These are phyloP conservation scores for Zosterops borbonicus DNA, from an alignment of 2,113 vertebrate species.

Conservation along the genomic window DNA sequence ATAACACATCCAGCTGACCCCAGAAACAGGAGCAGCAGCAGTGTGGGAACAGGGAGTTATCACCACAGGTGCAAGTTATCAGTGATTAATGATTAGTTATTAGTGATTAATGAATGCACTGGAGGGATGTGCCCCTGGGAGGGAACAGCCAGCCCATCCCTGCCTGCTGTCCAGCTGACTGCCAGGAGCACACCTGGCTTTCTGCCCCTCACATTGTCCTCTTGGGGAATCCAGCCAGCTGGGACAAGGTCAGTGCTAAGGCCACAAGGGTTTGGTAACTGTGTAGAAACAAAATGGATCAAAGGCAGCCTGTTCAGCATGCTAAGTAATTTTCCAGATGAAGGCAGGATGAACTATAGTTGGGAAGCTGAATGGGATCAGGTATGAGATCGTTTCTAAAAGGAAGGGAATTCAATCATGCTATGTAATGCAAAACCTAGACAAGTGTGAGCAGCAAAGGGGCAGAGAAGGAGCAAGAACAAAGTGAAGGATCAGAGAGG, in stretches of 20 bases:
- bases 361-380: background rate
- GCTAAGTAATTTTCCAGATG: background rate
- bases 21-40: background rate
- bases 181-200: rapidly evolving
- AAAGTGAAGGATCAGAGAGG: background rate
- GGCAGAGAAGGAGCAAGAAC: background rate
- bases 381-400: background rate
- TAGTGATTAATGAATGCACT: rapidly evolving
- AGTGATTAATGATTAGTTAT: too few relatives aligned
- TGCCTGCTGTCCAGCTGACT: background rate
- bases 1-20: background rate
- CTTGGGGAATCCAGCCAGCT: background rate
- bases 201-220: background rate
- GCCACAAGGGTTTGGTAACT: background rate
- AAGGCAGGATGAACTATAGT: background rate
- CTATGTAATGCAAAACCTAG: background rate
- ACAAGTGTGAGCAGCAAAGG: background rate
- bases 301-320: background rate
- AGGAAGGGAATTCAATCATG: background rate
- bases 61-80: too few relatives aligned
- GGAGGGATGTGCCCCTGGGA: background rate
- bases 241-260: background rate
- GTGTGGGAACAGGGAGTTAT: background rate
- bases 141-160: too few relatives aligned
- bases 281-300: background rate